A percentile compares a stretch with the other conserved stretches of the same genome.
Evolutionary conservation across 2,888 invertebrate species (phyloP).

Genomic region (Quadroppia sp.): DNA sequence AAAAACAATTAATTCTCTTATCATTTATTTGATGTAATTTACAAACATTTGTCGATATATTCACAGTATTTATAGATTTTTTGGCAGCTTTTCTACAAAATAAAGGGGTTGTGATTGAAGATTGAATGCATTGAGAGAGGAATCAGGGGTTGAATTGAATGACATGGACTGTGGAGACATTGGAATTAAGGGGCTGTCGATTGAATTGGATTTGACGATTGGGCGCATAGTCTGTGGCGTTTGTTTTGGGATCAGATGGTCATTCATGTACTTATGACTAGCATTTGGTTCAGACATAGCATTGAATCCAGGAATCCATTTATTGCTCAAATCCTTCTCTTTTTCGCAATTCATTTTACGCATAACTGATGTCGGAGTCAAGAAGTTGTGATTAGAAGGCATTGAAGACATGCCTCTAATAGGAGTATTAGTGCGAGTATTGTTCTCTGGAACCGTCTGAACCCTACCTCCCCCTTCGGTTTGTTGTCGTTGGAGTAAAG

Average conservation of each 20-base stretch:
- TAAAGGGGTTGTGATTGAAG: too few relatives aligned
- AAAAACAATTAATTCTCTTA: too few relatives aligned
- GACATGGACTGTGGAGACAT: neutral
- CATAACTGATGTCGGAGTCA: constrained; percentile 84
- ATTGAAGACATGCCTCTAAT: neutral
- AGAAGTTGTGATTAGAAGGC: too few relatives aligned
- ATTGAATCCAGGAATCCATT: constrained; percentile 1
- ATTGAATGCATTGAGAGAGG: too few relatives aligned
- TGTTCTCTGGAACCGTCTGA: neutral
- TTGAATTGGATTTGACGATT: neutral
- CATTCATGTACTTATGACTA: neutral
- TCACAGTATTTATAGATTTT: neutral
- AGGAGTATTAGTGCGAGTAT: neutral
- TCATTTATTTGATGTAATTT: too few relatives aligned
- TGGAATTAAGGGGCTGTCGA: too few relatives aligned
- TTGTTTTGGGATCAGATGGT: neutral
- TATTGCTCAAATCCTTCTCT: neutral
- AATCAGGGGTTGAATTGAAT: too few relatives aligned
- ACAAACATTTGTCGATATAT: neutral
- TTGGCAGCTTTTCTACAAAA: neutral
- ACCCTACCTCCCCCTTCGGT: neutral
- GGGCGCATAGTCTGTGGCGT: neutral
- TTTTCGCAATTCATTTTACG: constrained; percentile 64
- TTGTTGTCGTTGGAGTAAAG: constrained; percentile 68
- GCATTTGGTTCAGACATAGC: neutral